Percentiles rank a stretch among this genome's conserved stretches.
These are phyloP conservation scores for Nasonia oneida DNA, from an alignment of 2,888 invertebrate species.

Conservation along the genomic window DNA sequence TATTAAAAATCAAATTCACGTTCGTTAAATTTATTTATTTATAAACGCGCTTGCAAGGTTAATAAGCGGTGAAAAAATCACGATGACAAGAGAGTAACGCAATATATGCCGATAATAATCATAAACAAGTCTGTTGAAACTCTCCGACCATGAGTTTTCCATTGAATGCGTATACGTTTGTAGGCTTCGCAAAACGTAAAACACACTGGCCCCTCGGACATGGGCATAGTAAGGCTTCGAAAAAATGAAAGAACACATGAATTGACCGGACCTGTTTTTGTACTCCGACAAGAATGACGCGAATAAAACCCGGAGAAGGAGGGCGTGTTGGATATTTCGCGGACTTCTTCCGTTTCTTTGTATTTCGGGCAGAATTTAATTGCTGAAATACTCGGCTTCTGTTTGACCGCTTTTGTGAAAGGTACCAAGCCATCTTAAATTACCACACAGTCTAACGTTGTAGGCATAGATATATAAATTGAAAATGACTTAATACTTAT, in stretches of 20 bases:
- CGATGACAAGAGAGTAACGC: background rate
- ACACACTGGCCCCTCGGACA: slow-evolving; percentile 67
- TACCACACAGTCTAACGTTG: too few relatives aligned
- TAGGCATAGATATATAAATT: background rate
- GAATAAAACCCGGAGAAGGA: slow-evolving; percentile 40
- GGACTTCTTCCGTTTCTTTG: slow-evolving; percentile 61
- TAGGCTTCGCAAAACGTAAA: slow-evolving; percentile 75
- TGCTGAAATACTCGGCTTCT: slow-evolving; percentile 35
- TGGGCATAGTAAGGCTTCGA: slow-evolving; percentile 71
- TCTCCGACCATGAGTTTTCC: slow-evolving; percentile 42
- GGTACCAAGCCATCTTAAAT: too few relatives aligned
- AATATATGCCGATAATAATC: background rate
- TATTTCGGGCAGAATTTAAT: slow-evolving; percentile 43
- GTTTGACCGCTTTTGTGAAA: background rate
- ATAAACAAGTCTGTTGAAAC: background rate
- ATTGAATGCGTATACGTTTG: slow-evolving; percentile 64
- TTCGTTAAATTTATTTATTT: background rate
- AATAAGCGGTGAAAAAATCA: background rate
- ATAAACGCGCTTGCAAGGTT: background rate
- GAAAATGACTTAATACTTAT: too few relatives aligned
- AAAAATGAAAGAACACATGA: slow-evolving; percentile 58
- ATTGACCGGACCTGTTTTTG: slow-evolving; percentile 51
- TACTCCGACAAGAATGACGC: slow-evolving; percentile 34
- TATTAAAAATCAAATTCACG: background rate
- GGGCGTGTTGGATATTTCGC: slow-evolving; percentile 42